Evolutionary conservation across 2,888 invertebrate species (phyloP).

Genomic region (Diaphora mendica): DNA sequence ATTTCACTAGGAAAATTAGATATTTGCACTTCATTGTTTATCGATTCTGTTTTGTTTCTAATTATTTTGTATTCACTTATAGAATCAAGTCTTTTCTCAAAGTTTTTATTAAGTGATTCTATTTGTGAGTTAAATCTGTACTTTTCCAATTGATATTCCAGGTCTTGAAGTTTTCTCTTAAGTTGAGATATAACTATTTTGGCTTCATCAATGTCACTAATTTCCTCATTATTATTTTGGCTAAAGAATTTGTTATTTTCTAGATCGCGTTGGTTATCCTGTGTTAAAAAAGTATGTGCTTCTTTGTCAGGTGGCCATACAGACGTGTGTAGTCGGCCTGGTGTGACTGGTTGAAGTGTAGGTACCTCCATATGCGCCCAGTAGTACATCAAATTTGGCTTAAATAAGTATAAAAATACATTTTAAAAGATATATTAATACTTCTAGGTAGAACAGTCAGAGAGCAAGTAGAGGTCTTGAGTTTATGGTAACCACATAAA

Average conservation of each 20-base stretch:
- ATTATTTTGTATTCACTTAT: slow-evolving; percentile 57
- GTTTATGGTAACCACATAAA: background rate
- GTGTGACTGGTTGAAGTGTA: slow-evolving; percentile 89
- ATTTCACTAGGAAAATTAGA: slow-evolving; percentile 61
- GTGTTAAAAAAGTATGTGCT: slow-evolving; percentile 52
- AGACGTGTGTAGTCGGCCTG: slow-evolving; percentile 90
- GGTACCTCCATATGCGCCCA: slow-evolving; percentile 94
- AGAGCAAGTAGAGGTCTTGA: too few species aligned
- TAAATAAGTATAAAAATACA: slow-evolving; percentile 52
- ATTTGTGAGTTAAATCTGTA: slow-evolving; percentile 72
- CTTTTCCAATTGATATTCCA: slow-evolving; percentile 77
- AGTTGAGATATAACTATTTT: slow-evolving; percentile 73
- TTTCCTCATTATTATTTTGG: slow-evolving; percentile 77
- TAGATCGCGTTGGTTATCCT: slow-evolving; percentile 62
- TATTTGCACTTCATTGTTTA: slow-evolving; percentile 73
- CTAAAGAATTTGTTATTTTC: slow-evolving; percentile 65
- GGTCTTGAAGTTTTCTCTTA: slow-evolving; percentile 71
- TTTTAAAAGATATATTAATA: background rate
- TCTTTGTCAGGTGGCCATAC: slow-evolving; percentile 90
- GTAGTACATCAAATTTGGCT: slow-evolving; percentile 96
- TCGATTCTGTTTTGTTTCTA: slow-evolving; percentile 63
- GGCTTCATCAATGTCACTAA: slow-evolving; percentile 75
- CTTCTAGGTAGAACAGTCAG: background rate
- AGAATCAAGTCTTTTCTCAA: slow-evolving; percentile 65
- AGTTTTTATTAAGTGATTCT: slow-evolving; percentile 71